A percentile compares a stretch with the other conserved stretches of the same genome.
Evolutionary conservation across 2,113 vertebrate genomes (phyloP).

Genomic region (Rhea pennata): DNA sequence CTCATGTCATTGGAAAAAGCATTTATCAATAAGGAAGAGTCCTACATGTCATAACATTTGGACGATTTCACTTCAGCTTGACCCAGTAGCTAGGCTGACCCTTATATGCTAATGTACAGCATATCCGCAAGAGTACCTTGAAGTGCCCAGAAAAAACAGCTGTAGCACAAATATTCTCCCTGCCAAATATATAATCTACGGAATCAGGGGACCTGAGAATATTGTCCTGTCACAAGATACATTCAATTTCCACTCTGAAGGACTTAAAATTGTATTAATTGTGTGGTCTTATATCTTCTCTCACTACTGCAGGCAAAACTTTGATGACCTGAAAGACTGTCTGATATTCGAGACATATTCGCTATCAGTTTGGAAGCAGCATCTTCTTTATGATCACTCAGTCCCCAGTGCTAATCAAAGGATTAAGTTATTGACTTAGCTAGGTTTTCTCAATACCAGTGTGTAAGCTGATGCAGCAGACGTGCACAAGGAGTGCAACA

Average conservation of each 20-base stretch:
- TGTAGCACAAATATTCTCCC: background rate
- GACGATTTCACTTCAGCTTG: background rate
- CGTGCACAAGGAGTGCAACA: background rate
- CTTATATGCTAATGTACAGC: background rate
- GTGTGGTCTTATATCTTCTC: background rate
- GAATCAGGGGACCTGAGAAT: background rate
- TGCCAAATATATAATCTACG: background rate
- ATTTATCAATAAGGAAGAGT: background rate
- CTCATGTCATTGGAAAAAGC: background rate
- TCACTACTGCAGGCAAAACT: background rate
- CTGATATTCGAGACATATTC: background rate
- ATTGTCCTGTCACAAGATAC: background rate
- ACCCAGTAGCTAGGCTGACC: background rate
- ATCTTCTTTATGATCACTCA: background rate
- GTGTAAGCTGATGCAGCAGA: background rate
- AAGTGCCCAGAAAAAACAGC: background rate
- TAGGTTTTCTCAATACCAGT: background rate
- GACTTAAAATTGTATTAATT: background rate
- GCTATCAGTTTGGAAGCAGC: background rate
- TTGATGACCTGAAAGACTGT: background rate
- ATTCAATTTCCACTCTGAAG: background rate
- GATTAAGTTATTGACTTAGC: background rate
- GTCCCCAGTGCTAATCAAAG: background rate
- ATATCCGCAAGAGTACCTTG: background rate
- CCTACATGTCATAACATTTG: background rate